Conservation (phyloP, 2,888 invertebrate genomes). For the Petrolisthes manimaculis region DNA sequence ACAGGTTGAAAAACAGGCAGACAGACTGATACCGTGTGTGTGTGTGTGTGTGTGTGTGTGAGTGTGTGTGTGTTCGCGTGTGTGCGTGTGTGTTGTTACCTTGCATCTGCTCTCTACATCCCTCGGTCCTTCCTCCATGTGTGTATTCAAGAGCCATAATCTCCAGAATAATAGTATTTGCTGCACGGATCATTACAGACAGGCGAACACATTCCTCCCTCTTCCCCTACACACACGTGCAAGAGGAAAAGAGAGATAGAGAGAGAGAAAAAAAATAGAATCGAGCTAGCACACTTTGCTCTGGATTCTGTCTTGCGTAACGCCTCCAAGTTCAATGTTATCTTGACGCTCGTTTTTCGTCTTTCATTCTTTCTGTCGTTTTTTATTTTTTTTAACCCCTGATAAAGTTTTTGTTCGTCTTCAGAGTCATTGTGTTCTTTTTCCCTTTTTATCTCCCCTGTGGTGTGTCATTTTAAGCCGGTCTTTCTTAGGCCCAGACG, state of each 20-base stretch:
- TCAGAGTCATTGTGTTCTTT: conserved; percentile 12
- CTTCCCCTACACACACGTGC: background rate
- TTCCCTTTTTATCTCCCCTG: background rate
- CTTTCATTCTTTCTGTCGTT: background rate
- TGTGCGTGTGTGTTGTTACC: background rate
- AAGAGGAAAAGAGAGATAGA: background rate
- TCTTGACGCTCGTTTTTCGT: background rate
- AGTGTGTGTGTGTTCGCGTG: background rate
- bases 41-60: background rate
- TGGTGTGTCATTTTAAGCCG: background rate
- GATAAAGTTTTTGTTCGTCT: background rate
- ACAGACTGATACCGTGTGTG: background rate
- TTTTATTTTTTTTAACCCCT: background rate
- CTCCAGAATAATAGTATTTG: background rate
- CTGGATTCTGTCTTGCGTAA: conserved; percentile 7
- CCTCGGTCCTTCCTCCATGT: no score
- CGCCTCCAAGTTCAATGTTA: background rate
- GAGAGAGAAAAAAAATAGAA: background rate
- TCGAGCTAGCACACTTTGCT: background rate
- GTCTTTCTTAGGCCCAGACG: background rate
- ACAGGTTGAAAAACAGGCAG: background rate
- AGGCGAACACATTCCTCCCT: background rate
- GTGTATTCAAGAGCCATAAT: background rate
- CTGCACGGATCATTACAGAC: conserved; percentile 26
- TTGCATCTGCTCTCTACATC: background rate